Conservation (phyloP, 53 echinoderm and acorn worm species). For the Holothuria scabra region DNA sequence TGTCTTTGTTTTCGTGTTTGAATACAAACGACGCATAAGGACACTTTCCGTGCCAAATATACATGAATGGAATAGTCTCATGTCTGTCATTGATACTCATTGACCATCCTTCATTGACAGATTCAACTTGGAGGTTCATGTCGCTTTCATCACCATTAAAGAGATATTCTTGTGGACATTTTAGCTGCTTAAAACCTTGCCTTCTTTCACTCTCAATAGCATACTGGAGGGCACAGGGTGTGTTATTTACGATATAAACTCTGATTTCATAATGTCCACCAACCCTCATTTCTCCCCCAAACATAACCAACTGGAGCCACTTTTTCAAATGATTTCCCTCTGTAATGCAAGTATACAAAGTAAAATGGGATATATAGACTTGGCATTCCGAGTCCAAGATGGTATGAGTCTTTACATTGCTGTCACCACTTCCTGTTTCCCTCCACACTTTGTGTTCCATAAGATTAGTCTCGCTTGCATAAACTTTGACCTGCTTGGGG, state of each 20-base stretch:
- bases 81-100: slow-evolving; percentile 54
- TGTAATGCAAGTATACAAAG: slow-evolving; percentile 82
- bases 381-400: slow-evolving; percentile 74
- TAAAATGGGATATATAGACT: slow-evolving; percentile 80
- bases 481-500: slow-evolving; percentile 55
- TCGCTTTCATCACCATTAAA: slow-evolving; percentile 69
- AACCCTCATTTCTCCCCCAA: slow-evolving; percentile 64
- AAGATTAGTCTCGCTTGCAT: slow-evolving; percentile 85
- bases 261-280: slow-evolving; percentile 75
- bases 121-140: slow-evolving; percentile 61
- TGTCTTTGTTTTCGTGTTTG: slow-evolving; percentile 71
- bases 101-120: slow-evolving; percentile 83
- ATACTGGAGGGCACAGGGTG: slow-evolving; percentile 94
- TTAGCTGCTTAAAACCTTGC: slow-evolving; percentile 60
- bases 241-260: slow-evolving; percentile 87
- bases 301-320: slow-evolving; percentile 91
- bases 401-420: slow-evolving; percentile 55
- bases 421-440: slow-evolving; percentile 10
- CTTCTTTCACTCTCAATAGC: slow-evolving; percentile 81
- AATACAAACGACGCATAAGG: slow-evolving; percentile 82
- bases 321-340: slow-evolving; percentile 67
- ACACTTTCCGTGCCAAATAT: slow-evolving; percentile 90
- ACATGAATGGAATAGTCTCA: slow-evolving; percentile 71
- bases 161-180: slow-evolving; percentile 74
- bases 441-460: slow-evolving; percentile 77